Evolutionary conservation across 2,888 invertebrate genomes (phyloP).

Genomic region (Caradrina kadenii): DNA sequence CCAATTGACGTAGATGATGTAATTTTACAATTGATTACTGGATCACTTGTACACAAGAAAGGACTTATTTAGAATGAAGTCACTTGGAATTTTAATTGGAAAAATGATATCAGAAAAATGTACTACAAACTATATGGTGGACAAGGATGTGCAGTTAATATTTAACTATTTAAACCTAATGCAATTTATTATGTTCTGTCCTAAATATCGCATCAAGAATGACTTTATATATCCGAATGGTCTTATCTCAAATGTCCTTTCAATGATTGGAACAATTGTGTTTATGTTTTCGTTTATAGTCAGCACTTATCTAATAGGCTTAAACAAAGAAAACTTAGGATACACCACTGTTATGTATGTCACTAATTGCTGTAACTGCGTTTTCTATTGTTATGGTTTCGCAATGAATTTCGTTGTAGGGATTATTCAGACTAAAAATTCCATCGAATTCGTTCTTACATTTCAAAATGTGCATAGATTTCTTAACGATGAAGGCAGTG

Average conservation of each 20-base stretch:
- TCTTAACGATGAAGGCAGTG: not conserved
- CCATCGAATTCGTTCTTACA: conserved; percentile 12
- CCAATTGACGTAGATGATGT: not conserved
- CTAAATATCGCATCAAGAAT: conserved; percentile 48
- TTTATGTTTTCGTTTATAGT: not conserved
- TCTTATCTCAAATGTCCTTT: not conserved
- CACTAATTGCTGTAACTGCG: not conserved
- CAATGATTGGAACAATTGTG: conserved; percentile 2
- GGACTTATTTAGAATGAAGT: conserved; percentile 3
- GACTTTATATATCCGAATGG: conserved; percentile 43
- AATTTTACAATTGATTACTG: not conserved
- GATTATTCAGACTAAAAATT: conserved; percentile 1
- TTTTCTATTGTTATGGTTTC: conserved; percentile 24
- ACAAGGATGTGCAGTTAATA: conserved; percentile 49
- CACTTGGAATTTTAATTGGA: not conserved
- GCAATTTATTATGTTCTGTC: conserved; percentile 31
- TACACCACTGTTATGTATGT: not conserved
- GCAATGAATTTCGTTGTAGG: conserved; percentile 4
- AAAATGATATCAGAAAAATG: not conserved
- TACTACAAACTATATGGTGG: conserved; percentile 32
- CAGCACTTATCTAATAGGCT: not conserved
- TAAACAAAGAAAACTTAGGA: not conserved
- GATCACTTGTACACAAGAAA: not conserved
- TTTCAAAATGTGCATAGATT: conserved; percentile 27
- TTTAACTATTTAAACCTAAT: conserved; percentile 42